Conservation (phyloP, 2,888 invertebrate genomes). For the Bombylius major region DNA sequence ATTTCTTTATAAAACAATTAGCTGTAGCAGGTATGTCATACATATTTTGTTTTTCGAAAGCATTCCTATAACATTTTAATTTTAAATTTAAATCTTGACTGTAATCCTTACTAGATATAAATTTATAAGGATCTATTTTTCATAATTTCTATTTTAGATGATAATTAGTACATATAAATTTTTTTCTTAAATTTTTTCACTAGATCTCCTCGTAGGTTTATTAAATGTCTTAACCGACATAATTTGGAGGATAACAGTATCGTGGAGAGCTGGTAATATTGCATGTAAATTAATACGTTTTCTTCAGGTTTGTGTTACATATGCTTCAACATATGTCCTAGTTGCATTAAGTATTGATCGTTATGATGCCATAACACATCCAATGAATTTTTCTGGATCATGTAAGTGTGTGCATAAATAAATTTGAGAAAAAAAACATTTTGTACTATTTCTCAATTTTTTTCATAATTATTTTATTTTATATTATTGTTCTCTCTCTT, state of each 20-base stretch:
- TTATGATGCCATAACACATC: constrained; percentile 86
- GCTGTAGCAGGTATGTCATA: constrained; percentile 75
- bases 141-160: background rate
- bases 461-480: no score
- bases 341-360: constrained; percentile 86
- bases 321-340: constrained; percentile 83
- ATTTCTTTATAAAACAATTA: constrained; percentile 88
- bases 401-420: constrained; percentile 74
- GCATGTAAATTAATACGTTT: constrained; percentile 81
- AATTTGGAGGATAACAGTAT: constrained; percentile 75
- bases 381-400: constrained; percentile 89
- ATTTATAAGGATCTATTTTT: no score
- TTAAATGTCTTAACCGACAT: constrained; percentile 84
- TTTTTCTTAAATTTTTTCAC: constrained; percentile 26
- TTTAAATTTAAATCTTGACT: no score
- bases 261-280: constrained; percentile 79
- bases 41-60: constrained; percentile 3
- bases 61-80: no score
- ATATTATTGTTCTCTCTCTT: no score
- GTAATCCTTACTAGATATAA: no score
- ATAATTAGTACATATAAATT: background rate
- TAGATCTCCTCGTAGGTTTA: constrained; percentile 81
- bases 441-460: background rate
- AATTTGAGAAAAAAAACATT: background rate
- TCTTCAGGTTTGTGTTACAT: constrained; percentile 76